Percentiles rank a stretch among this genome's conserved stretches.
Conservation (phyloP, 2,888 invertebrate species). For the Drosophila phalerata region DNA sequence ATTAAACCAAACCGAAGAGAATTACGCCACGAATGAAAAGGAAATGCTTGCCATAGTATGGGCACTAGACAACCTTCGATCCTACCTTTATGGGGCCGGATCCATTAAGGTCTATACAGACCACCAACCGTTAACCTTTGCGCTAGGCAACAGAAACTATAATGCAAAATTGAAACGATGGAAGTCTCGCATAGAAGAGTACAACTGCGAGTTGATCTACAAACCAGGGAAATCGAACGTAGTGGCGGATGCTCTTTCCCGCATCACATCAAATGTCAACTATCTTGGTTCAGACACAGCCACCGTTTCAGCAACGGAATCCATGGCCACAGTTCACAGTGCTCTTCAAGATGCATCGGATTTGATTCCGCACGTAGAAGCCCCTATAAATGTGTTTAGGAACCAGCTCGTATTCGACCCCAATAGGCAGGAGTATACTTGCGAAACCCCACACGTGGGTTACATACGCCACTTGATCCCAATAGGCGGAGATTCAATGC, state of each 20-base stretch:
- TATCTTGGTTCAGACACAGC: not conserved
- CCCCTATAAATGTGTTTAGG: not conserved
- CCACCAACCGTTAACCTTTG: not conserved
- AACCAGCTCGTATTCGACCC: not conserved
- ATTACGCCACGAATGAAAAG: not conserved
- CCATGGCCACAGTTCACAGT: not conserved
- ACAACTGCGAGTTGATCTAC: too few relatives aligned
- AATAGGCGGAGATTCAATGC: too few relatives aligned
- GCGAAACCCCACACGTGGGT: not conserved
- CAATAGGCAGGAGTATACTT: not conserved
- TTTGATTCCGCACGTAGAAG: not conserved
- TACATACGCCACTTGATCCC: not conserved
- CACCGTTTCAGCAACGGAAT: not conserved
- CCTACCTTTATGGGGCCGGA: not conserved
- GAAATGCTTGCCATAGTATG: not conserved
- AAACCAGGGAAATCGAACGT: not conserved
- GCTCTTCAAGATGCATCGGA: not conserved
- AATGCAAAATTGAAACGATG: not conserved
- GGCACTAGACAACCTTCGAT: not conserved
- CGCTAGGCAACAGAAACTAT: not conserved
- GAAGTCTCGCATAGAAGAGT: not conserved
- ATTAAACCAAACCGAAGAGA: not conserved
- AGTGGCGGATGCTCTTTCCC: not conserved
- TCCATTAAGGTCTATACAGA: constrained; percentile 1
- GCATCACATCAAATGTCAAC: not conserved